These are phyloP conservation scores for Rhabdomys dilectus DNA, from an alignment of 2,113 vertebrate species.

Conservation along the genomic window DNA sequence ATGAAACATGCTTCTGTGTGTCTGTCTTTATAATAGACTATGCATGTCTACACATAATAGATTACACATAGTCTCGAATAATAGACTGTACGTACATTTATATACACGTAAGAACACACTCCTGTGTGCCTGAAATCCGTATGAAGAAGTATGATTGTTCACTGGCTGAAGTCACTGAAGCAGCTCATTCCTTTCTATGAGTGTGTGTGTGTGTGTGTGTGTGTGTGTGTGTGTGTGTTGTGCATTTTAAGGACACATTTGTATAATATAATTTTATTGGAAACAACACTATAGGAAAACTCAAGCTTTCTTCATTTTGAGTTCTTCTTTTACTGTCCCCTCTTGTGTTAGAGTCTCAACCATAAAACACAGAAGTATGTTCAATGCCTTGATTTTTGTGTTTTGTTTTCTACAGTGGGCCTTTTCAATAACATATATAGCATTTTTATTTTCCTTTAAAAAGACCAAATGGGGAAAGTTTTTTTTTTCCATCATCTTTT, in stretches of 20 bases:
- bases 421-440: conserved; percentile 42
- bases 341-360: not conserved
- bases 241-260: not conserved
- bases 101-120: not conserved
- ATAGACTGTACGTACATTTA: not conserved
- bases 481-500: conserved; percentile 30
- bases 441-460: conserved; percentile 40
- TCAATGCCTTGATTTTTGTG: not conserved
- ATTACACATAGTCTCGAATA: not conserved
- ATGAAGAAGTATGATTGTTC: not conserved
- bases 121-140: not conserved
- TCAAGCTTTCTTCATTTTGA: not conserved
- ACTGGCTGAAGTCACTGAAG: not conserved
- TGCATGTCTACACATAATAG: not conserved
- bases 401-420: not conserved
- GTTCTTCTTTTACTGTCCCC: not conserved
- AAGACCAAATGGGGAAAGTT: not conserved
- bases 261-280: conserved; percentile 1
- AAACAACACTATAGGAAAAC: not conserved
- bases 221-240: not conserved
- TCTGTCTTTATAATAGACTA: not conserved
- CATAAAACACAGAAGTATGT: not conserved
- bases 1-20: not conserved
- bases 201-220: not conserved
- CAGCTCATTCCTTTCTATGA: not conserved